These are phyloP conservation scores for Dichetophora obliterata DNA, from an alignment of 2,888 invertebrate genomes.

Conservation along the genomic window DNA sequence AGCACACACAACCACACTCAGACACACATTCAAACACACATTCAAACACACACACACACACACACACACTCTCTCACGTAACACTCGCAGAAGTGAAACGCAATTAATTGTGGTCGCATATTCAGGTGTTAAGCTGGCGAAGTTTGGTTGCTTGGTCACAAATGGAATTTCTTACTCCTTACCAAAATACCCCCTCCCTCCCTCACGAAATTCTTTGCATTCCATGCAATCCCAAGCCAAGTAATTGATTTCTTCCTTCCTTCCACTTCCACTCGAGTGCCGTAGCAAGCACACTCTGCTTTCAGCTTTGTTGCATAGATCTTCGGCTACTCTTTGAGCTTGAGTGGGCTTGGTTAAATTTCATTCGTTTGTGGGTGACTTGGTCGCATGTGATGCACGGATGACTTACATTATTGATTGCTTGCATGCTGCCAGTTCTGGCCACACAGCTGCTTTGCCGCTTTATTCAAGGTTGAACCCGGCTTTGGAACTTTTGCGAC, in stretches of 20 bases:
- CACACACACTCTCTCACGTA: neutral
- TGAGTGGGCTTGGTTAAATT: neutral
- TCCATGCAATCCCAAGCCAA: neutral
- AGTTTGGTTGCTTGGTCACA: neutral
- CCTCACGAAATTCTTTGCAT: neutral
- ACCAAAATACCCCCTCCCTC: no score
- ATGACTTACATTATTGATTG: slow-evolving; percentile 11
- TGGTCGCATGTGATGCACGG: slow-evolving; percentile 4
- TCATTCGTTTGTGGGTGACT: neutral
- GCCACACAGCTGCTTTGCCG: no score
- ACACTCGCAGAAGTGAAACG: neutral
- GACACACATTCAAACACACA: neutral
- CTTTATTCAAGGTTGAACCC: slow-evolving; percentile 2
- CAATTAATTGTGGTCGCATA: neutral
- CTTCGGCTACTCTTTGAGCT: neutral
- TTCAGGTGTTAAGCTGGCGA: neutral
- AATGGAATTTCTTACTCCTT: neutral
- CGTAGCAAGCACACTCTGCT: no score
- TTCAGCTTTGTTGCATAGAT: neutral
- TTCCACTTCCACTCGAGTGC: neutral
- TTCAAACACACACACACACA: neutral
- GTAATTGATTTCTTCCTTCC: slow-evolving; percentile 27
- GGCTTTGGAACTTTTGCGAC: no score
- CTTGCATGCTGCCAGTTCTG: neutral
- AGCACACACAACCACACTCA: neutral